phyloP scores from a whole-genome alignment of 2,113 vertebrate genomes.

The Phainopepla nitens region DNA sequence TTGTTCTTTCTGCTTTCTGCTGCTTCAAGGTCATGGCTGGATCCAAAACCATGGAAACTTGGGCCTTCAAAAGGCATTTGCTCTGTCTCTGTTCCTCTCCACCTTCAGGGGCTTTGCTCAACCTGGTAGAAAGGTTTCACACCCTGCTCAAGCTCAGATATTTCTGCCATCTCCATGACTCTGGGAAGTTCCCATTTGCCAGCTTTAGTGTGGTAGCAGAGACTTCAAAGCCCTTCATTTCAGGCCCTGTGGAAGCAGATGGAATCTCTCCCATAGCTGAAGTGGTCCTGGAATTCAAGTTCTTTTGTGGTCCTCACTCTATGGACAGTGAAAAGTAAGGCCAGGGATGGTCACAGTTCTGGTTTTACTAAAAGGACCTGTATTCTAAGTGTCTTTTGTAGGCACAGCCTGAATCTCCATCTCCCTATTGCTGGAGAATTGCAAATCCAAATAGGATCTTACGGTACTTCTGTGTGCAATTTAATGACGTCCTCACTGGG shows the following conservation, averaged over 20 bases:
- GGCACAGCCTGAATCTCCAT: not conserved
- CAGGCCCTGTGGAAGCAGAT: not conserved
- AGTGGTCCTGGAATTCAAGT: not conserved
- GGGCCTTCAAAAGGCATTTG: not conserved
- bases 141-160: not conserved
- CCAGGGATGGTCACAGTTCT: not conserved
- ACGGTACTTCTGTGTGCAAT: not conserved
- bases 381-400: not conserved
- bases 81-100: not conserved
- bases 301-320: not conserved
- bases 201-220: not conserved
- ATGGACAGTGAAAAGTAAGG: not conserved
- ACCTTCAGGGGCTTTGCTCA: not conserved
- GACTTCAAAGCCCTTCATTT: not conserved
- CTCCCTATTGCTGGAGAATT: not conserved
- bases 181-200: not conserved
- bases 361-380: not conserved
- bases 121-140: not conserved
- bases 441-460: not conserved
- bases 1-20: not conserved
- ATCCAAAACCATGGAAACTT: not conserved
- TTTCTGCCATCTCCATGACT: not conserved
- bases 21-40: not conserved
- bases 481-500: not conserved
- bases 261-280: not conserved